Evolutionary conservation across 2,888 invertebrate genomes (phyloP), one percentile per base, ranked within the genome.

Genomic region (Ectobius pallidus): DNA sequence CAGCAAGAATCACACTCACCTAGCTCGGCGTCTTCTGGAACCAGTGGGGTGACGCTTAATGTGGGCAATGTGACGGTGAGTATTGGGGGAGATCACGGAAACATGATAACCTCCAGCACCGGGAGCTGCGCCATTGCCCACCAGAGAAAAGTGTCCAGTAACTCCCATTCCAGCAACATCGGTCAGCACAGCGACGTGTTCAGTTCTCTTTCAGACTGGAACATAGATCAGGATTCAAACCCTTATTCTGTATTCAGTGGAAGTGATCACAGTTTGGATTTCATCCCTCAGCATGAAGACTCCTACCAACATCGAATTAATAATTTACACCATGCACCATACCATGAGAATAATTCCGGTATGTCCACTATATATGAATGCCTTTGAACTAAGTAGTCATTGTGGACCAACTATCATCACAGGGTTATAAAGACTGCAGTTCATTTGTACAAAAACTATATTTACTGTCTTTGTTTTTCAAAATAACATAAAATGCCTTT

Each of bases 51-150:
- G 3, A 87, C 90, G 0, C 87, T 92, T 16, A 92, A 91, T 78
- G 91, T 92, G 14, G 92, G 92, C 1, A 92, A 91, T 80, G 91
- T 92, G 0, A 91, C 91, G 0, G 92, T 92, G 14, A 75, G 75
- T 65, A 75, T 75, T 49, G 73, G 73, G 0, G 73, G 70, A 11
- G 65, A 70, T 16, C 70, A 90, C 90, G 92, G 91, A 55, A 92
- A 91, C 70, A 91, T 89, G 82, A 89, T 89, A 77, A 90, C 91
- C 46, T 90, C 90, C 1, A 69, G 67, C 30, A 72, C 71, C 14
- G 75, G 75, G 4, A 75, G 75, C 30, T 75, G 75, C 27, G 75
- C 75, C 11, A 25, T 69, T 1, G 75, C 75, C 1, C 75, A 75
- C 3, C 75, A 75, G 55, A 63, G 73, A 42, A 62, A 68, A n/a